These are phyloP conservation scores for Ormyrus rosae DNA, from an alignment of 2,888 invertebrate species.

Conservation along the genomic window DNA sequence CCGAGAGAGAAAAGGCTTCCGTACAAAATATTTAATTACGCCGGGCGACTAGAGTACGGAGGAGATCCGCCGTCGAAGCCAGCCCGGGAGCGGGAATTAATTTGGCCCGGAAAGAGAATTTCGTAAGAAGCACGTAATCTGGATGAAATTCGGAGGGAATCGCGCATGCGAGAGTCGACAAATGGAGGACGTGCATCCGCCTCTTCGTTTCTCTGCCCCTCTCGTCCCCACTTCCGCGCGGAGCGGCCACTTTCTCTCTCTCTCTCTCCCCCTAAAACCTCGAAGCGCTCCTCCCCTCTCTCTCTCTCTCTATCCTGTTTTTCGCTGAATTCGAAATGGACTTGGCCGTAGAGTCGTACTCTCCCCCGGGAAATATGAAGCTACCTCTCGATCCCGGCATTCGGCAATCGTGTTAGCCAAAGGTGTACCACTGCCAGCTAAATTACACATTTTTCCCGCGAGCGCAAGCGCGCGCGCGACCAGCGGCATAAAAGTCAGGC, in stretches of 20 bases:
- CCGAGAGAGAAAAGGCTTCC: conserved; percentile 11
- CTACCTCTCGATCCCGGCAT: conserved; percentile 49
- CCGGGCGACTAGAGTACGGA: background rate
- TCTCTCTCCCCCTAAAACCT: background rate
- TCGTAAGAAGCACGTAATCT: conserved; percentile 54
- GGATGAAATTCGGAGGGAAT: conserved; percentile 51
- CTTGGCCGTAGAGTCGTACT: conserved; percentile 30
- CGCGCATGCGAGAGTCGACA: conserved; percentile 45
- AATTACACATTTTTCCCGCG: conserved; percentile 41
- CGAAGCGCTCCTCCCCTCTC: conserved; percentile 7
- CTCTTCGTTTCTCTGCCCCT: conserved; percentile 30
- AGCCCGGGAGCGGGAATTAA: conserved; percentile 44
- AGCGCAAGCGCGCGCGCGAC: background rate
- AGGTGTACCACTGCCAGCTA: conserved; percentile 41
- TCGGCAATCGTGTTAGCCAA: conserved; percentile 46
- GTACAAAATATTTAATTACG: conserved; percentile 50
- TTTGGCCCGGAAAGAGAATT: conserved; percentile 44
- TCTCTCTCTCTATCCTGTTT: conserved; percentile 30
- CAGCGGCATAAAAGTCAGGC: conserved; percentile 27
- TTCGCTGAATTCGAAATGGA: conserved; percentile 54
- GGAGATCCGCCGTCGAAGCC: background rate
- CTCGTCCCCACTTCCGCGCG: background rate
- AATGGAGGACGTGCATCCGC: conserved; percentile 55
- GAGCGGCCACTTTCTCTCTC: background rate
- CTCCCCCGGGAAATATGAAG: conserved; percentile 60